Evolutionary conservation across 2,113 vertebrate species (phyloP).

Genomic region (Phocoena sinus): DNA sequence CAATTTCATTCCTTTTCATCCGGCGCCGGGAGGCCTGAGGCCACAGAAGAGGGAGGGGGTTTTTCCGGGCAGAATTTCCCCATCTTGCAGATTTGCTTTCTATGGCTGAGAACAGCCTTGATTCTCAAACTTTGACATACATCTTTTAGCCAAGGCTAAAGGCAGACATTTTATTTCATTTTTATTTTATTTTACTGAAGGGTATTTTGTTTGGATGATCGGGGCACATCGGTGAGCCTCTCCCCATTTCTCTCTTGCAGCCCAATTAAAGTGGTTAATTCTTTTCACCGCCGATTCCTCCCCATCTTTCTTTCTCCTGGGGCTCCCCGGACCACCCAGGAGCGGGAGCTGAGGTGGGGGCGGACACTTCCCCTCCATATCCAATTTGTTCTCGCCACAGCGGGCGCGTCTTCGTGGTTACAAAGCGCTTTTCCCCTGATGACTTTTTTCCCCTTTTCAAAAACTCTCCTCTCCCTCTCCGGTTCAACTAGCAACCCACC

Average conservation of each 20-base stretch:
- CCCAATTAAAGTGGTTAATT: slow-evolving; percentile 70
- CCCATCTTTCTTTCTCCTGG: slow-evolving; percentile 60
- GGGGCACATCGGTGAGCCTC: slow-evolving; percentile 27
- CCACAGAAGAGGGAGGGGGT: slow-evolving; percentile 46
- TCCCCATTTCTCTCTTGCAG: slow-evolving; percentile 31
- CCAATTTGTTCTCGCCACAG: slow-evolving; percentile 71
- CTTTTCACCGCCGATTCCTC: slow-evolving; percentile 64
- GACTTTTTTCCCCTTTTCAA: slow-evolving; percentile 69
- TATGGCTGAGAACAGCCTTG: slow-evolving; percentile 6
- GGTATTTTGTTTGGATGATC: slow-evolving; percentile 46
- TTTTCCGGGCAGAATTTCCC: slow-evolving; percentile 61
- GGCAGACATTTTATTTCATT: slow-evolving; percentile 25
- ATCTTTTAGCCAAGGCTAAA: background rate
- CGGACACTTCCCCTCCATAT: slow-evolving; percentile 63
- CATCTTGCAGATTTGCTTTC: slow-evolving; percentile 50
- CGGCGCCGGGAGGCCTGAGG: slow-evolving; percentile 57
- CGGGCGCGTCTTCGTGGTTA: slow-evolving; percentile 70
- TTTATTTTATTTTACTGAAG: background rate
- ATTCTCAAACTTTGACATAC: slow-evolving; percentile 39
- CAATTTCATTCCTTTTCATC: slow-evolving; percentile 78
- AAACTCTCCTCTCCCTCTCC: slow-evolving; percentile 56
- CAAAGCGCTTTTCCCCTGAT: slow-evolving; percentile 66
- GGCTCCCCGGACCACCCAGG: slow-evolving; percentile 72
- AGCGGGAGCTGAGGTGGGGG: slow-evolving; percentile 56
- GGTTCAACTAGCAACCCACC: slow-evolving; percentile 42